Base-by-base conservation (phyloP, 2,888 invertebrate genomes). In the Halocaridina rubra region DNA sequence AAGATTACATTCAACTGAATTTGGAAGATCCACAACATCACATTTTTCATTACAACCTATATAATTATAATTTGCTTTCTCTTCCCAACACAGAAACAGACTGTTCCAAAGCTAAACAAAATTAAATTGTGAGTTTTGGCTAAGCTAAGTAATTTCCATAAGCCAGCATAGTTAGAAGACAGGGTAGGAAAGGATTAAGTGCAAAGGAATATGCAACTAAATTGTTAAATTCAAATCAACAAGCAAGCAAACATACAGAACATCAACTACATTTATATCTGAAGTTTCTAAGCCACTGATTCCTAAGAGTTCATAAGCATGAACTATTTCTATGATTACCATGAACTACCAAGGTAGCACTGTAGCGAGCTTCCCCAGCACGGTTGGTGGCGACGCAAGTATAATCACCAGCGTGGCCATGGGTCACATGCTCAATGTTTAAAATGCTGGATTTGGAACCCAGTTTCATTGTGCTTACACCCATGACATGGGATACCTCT, bases 401-500 rank as follows among this genome's bases (percentile, higher is more conserved):
- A 80, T 90, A 90, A 57, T 89, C 89, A 7, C 90, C 90, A 53
- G 88, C 86, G 75, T 89, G 89, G 13, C 80, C 80, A 24, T 87
- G 87, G 7, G 88, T 88, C 72, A 89, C 89, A n/a, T 88, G 86
- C 76, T 89, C 88, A 53, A 90, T 88, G 69, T 88, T 89, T 79
- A 91, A 88, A 29, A 89, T 82, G 39, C 85, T 88, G 30, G 88
- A 88, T 59, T 89, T 86, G 22, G 85, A 71, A 22, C 89, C 89
- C 29, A 89, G 81, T 77, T 88, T 85, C 67, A 88, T 85, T n/a
- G 89, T 89, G 53, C 71, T 82, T 32, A 89, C 87, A 32, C 89
- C 89, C 82, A 81, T 80, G 5, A 80, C 84, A 46, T 89, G 89
- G 3, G 90, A 90, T 59, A 91, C 90, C 7, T 89, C 89, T 30